These are phyloP conservation scores for Elephantulus edwardii DNA, from an alignment of 2,113 vertebrate genomes.

Conservation along the genomic window DNA sequence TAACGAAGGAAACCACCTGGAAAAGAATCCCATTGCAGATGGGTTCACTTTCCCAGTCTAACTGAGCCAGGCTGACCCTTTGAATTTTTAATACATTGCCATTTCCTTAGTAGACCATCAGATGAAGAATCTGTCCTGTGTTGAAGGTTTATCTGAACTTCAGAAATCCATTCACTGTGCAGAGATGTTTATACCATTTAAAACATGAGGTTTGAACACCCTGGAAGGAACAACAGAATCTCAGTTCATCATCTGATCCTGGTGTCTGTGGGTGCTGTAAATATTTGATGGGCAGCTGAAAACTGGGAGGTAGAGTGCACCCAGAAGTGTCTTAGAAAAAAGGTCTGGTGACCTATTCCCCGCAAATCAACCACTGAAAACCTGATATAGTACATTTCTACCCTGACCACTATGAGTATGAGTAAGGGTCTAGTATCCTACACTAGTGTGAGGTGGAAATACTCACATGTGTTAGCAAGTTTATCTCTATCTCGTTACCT, in stretches of 20 bases:
- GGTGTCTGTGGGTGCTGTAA: neutral
- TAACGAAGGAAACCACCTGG: neutral
- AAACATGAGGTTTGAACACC: neutral
- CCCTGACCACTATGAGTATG: neutral
- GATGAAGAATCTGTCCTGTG: neutral
- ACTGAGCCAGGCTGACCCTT: neutral
- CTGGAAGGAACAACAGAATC: neutral
- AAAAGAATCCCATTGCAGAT: neutral
- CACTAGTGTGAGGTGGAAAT: neutral
- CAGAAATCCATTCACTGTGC: neutral
- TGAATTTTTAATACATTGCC: neutral
- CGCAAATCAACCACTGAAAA: neutral
- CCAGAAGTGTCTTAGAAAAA: neutral
- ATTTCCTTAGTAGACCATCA: neutral
- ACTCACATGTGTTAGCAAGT: neutral
- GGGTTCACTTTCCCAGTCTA: neutral
- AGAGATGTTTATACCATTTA: neutral
- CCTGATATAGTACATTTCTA: neutral
- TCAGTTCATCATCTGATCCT: neutral
- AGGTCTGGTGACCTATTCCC: neutral
- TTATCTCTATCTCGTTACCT: neutral
- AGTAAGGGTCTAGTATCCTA: neutral
- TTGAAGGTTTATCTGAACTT: conserved; percentile 21
- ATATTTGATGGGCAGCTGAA: neutral
- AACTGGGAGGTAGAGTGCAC: neutral